These are phyloP conservation scores for Pangasius sanitwongsei DNA, from an alignment of 2,797 vertebrate genomes.

Conservation along the genomic window DNA sequence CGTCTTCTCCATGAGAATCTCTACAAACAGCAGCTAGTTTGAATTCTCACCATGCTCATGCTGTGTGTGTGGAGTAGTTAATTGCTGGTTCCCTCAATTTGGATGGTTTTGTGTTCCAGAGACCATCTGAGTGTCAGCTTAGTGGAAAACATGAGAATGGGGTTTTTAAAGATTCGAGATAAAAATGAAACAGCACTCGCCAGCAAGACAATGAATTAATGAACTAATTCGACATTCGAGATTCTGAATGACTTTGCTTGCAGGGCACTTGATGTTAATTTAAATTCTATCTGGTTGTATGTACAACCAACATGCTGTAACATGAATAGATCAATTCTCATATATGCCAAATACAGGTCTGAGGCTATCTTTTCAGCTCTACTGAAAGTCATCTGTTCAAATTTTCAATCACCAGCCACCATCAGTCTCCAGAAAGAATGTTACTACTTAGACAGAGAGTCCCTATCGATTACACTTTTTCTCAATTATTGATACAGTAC, in stretches of 20 bases:
- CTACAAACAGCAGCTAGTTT: conserved; percentile 16
- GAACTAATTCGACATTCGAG: no score
- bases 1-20: background rate
- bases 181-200: background rate
- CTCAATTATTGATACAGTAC: background rate
- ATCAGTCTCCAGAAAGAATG: background rate
- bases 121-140: background rate
- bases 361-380: background rate
- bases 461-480: background rate
- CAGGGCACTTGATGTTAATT: background rate
- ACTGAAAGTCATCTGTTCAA: background rate
- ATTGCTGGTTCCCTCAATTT: background rate
- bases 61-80: background rate
- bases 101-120: background rate
- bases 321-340: background rate
- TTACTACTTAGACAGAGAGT: background rate
- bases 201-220: background rate
- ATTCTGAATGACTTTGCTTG: background rate
- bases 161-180: background rate
- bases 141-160: background rate
- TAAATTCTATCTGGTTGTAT: background rate
- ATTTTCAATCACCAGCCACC: background rate
- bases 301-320: background rate
- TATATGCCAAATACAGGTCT: background rate
- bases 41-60: conserved; percentile 9